phyloP scores from a whole-genome alignment of 2,797 vertebrate genomes.

The Diglossa cyanea region DNA sequence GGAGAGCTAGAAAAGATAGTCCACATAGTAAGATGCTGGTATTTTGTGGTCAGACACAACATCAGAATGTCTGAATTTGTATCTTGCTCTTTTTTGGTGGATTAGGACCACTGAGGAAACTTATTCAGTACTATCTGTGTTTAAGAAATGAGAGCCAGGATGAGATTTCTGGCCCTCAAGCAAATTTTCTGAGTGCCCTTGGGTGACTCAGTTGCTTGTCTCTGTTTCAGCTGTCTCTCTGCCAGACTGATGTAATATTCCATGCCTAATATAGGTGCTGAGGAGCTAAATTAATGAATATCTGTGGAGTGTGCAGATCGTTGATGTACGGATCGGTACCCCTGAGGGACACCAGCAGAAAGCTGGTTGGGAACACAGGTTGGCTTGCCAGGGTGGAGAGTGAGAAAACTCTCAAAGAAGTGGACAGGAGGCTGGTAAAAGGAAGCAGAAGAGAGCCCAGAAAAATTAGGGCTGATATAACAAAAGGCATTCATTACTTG shows the following conservation, averaged over 20 bases:
- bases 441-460: background rate
- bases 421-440: background rate
- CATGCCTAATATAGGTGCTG: background rate
- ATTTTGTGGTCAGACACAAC: background rate
- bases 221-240: background rate
- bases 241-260: constrained; percentile 35
- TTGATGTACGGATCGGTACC: rapidly evolving
- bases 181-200: constrained; percentile 2
- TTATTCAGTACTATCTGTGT: background rate
- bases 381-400: background rate
- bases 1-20: background rate
- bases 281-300: constrained; percentile 18
- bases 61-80: background rate
- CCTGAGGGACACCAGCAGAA: background rate
- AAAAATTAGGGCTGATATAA: background rate
- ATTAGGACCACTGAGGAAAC: background rate
- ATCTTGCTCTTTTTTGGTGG: background rate
- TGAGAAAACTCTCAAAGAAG: background rate
- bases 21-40: background rate
- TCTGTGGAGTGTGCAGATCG: background rate
- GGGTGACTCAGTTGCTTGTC: constrained; percentile 26
- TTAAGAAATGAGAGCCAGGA: background rate
- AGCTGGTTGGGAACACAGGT: background rate
- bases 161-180: background rate
- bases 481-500: background rate